These are phyloP conservation scores for Falco naumanni DNA, from an alignment of 2,797 vertebrate species.

Conservation along the genomic window DNA sequence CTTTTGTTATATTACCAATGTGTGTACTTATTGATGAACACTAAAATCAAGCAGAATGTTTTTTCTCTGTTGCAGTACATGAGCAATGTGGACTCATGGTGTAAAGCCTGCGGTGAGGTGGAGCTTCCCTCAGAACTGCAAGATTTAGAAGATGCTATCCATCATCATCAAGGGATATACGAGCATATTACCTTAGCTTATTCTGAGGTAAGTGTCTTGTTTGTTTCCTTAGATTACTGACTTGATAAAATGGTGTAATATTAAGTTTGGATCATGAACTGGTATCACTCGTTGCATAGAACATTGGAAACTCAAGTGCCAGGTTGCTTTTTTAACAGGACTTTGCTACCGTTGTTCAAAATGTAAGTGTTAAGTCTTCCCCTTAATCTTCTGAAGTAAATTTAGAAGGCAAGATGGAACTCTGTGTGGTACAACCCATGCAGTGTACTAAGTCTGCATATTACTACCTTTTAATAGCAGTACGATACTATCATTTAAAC, in stretches of 20 bases:
- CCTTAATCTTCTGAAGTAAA: background rate
- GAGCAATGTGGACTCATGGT: constrained; percentile 98
- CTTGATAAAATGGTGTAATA: background rate
- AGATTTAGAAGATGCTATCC: constrained; percentile 96
- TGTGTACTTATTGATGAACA: background rate
- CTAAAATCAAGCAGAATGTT: background rate
- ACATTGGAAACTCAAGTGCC: background rate
- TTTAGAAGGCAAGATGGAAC: background rate
- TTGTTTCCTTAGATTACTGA: background rate
- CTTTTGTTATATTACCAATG: background rate
- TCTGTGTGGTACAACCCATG: background rate
- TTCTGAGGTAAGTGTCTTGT: constrained; percentile 84
- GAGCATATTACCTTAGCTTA: constrained; percentile 97
- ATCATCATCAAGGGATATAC: constrained; percentile 97
- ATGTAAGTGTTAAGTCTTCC: background rate
- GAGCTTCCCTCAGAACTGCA: constrained; percentile 97
- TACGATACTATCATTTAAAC: background rate
- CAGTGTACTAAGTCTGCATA: background rate
- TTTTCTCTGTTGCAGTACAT: constrained; percentile 85
- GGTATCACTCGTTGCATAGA: background rate
- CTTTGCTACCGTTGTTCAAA: background rate
- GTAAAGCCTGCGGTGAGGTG: constrained; percentile 96
- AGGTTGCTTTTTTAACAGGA: background rate
- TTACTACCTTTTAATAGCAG: background rate
- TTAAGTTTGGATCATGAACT: background rate